Conservation (phyloP, 2,113 vertebrate genomes). For the Melanostigma gelatinosum region DNA sequence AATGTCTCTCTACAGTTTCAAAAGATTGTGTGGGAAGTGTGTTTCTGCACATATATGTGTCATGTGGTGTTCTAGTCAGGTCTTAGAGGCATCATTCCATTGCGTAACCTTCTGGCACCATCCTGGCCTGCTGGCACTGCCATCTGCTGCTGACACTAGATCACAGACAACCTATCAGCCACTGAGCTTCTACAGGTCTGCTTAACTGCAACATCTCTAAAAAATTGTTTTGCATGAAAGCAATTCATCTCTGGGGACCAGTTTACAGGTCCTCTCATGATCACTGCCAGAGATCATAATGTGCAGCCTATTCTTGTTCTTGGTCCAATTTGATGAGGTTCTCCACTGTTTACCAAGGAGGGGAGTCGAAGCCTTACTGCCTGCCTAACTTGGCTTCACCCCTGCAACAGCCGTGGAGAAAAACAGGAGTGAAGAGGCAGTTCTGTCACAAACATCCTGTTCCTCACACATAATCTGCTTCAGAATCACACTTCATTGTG, state of each 20-base stretch:
- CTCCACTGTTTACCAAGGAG: constrained; percentile 30
- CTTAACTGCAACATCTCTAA: constrained; percentile 38
- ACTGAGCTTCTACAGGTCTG: constrained; percentile 66
- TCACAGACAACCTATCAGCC: constrained; percentile 67
- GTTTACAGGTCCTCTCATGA: constrained; percentile 29
- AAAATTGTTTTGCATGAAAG: constrained; percentile 20
- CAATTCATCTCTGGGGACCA: constrained; percentile 21
- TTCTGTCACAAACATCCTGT: constrained; percentile 69
- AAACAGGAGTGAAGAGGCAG: constrained; percentile 68
- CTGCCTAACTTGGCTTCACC: constrained; percentile 64
- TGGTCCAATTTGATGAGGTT: constrained; percentile 37
- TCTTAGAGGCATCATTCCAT: constrained; percentile 82
- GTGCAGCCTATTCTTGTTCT: neutral
- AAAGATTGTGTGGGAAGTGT: constrained; percentile 72
- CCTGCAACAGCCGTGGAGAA: constrained; percentile 65
- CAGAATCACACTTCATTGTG: constrained; percentile 69
- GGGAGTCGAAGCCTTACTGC: constrained; percentile 45
- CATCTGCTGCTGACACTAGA: constrained; percentile 81
- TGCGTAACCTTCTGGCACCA: constrained; percentile 82
- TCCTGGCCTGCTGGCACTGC: constrained; percentile 82
- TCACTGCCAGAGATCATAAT: constrained; percentile 21
- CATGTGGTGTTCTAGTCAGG: constrained; percentile 72
- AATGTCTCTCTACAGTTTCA: constrained; percentile 33
- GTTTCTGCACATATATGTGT: constrained; percentile 69
- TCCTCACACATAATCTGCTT: constrained; percentile 76